Evolutionary conservation across 37 sponge, comb jelly and placozoan genomes (phyloP), one percentile per base, ranked within the genome.

Genomic region (Tethya wilhelma): DNA sequence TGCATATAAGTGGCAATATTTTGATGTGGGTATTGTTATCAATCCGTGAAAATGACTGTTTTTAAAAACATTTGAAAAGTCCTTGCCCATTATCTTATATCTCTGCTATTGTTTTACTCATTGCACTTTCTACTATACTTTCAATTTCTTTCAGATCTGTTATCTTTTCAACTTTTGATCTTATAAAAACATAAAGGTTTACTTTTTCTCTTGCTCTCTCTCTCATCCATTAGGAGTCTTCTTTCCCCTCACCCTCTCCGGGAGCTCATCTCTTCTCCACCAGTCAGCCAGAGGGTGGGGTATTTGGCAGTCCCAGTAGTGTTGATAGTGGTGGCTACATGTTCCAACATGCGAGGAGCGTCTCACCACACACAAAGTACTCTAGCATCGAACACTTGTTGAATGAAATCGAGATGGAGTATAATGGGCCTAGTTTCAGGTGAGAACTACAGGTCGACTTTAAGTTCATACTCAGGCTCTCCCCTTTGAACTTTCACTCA

Each of bases 341-440:
- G n/a, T n/a, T n/a, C n/a, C n/a, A n/a, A n/a, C n/a, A n/a, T n/a
- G n/a, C n/a, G n/a, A n/a, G n/a, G n/a, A n/a, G n/a, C n/a, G n/a
- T n/a, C n/a, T n/a, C n/a, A n/a, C n/a, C n/a, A n/a, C 44, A 56
- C 20, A 39, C 28, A 12, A 56, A 53, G 31, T 11, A 43, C 26
- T 75, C 88, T 38, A 88, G 63, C 40, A 76, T 88, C 19, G 88
- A 88, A 38, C 81, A 87, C 22, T 58, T 87, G 31, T 75, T 87
- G n/a, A 69, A 19, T 40, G 87, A 87, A 49, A 79, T 87, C 14
- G 87, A 87, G 58, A 43, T n/a, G 20, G 87, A 87, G 73, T 65
- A 40, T 53, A 25, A 59, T 34, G 81, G 81, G 8, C 76, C 87
- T 20, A 74, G 64, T 25, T 74, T 80, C 75, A 79, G 44, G 57